Conservation (phyloP, 1,140 invertebrate genomes). For the Heliconius himera region DNA sequence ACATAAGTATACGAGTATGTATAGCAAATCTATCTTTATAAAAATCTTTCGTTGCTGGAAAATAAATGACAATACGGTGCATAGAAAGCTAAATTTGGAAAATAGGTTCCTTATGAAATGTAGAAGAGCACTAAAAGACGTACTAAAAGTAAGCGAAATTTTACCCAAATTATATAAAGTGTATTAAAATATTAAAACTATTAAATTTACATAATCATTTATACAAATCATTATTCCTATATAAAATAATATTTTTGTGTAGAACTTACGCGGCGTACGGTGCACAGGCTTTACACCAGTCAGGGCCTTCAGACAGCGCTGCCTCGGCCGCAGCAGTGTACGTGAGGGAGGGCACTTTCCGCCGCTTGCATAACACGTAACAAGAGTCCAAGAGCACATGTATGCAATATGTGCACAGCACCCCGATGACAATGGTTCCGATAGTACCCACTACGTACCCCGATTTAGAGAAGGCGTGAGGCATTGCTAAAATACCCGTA, state of each 20-base stretch:
- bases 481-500: constrained; percentile 90
- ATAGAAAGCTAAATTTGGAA: too few species aligned
- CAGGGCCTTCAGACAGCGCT: constrained; percentile 86
- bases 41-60: too few species aligned
- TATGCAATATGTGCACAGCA: constrained; percentile 87
- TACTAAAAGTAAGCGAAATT: too few species aligned
- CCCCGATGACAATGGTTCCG: constrained; percentile 84
- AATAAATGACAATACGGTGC: too few species aligned
- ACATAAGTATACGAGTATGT: background rate
- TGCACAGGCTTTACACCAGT: constrained; percentile 82
- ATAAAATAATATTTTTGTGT: background rate
- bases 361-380: constrained; percentile 76
- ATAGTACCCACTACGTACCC: constrained; percentile 85
- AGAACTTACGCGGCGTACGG: constrained; percentile 82
- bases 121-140: too few species aligned
- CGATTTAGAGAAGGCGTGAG: constrained; percentile 86
- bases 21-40: background rate
- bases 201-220: background rate
- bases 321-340: constrained; percentile 88
- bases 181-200: too few species aligned
- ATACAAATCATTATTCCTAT: background rate
- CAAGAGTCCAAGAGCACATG: constrained; percentile 84
- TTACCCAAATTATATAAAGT: too few species aligned
- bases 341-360: constrained; percentile 84
- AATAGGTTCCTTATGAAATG: too few species aligned